phyloP scores from a whole-genome alignment of 2,888 invertebrate genomes.

The Drosophila atripex region DNA sequence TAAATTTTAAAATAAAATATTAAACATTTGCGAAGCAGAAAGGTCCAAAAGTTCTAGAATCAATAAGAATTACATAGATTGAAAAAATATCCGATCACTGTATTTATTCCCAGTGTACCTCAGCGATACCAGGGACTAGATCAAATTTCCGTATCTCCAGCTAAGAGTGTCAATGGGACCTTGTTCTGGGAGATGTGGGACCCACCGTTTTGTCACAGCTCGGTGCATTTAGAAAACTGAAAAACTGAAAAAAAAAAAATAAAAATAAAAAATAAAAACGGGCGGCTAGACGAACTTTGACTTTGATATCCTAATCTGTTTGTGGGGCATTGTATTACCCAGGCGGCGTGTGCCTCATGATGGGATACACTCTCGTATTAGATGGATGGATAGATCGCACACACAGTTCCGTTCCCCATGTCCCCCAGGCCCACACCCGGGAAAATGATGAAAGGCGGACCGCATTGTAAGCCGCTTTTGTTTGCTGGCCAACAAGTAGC shows the following conservation, averaged over 20 bases:
- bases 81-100: neutral
- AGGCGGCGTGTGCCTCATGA: conserved; percentile 74
- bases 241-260: neutral
- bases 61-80: neutral
- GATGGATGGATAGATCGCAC: conserved; percentile 47
- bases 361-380: conserved; percentile 18
- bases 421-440: conserved; percentile 19
- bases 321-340: conserved; percentile 68
- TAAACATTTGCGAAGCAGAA: no score
- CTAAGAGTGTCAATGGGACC: conserved; percentile 61
- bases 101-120: conserved; percentile 12
- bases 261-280: neutral
- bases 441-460: conserved; percentile 36
- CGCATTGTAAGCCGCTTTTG: conserved; percentile 66
- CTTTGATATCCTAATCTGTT: conserved; percentile 79
- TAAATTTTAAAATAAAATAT: neutral
- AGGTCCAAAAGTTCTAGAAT: no score
- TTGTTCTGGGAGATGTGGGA: conserved; percentile 39
- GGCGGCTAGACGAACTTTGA: conserved; percentile 69
- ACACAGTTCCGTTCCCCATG: neutral
- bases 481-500: conserved; percentile 70
- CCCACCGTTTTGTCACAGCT: conserved; percentile 68
- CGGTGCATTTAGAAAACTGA: conserved; percentile 52
- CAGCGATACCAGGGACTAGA: conserved; percentile 34
- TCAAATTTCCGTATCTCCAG: conserved; percentile 63